Evolutionary conservation across 2,888 invertebrate species (phyloP).

Genomic region (Mechanitis mazaeus): DNA sequence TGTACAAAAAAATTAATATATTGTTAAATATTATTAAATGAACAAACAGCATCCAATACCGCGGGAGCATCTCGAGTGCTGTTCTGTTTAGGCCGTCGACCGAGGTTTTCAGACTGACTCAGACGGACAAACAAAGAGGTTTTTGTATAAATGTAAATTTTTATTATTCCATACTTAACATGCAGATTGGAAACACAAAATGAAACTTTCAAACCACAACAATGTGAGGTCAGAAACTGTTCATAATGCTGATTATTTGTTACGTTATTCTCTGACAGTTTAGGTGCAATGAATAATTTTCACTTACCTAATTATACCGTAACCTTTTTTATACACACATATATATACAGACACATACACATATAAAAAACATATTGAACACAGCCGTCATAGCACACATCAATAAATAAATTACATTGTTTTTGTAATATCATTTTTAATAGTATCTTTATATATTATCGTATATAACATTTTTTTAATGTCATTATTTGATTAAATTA

Average conservation of each 20-base stretch:
- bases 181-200: slow-evolving; percentile 61
- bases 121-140: slow-evolving; percentile 51
- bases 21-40: neutral
- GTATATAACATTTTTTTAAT: too few relatives aligned
- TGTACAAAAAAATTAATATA: too few relatives aligned
- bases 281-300: slow-evolving; percentile 29
- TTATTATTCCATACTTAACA: slow-evolving; percentile 61
- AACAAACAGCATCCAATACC: slow-evolving; percentile 35
- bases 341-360: too few relatives aligned
- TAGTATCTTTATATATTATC: too few relatives aligned
- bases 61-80: slow-evolving; percentile 36
- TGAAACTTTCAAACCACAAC: slow-evolving; percentile 49
- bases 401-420: too few relatives aligned
- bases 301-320: slow-evolving; percentile 23
- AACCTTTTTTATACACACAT: neutral
- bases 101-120: slow-evolving; percentile 59
- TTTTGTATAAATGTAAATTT: slow-evolving; percentile 69
- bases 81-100: slow-evolving; percentile 57
- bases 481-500: too few relatives aligned
- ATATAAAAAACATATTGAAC: too few relatives aligned
- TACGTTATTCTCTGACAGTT: slow-evolving; percentile 34
- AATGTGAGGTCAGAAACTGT: slow-evolving; percentile 42
- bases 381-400: too few relatives aligned
- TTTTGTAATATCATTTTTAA: too few relatives aligned
- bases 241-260: slow-evolving; percentile 42